Conservation (phyloP, 2,888 invertebrate genomes). For the Trilocha varians region DNA sequence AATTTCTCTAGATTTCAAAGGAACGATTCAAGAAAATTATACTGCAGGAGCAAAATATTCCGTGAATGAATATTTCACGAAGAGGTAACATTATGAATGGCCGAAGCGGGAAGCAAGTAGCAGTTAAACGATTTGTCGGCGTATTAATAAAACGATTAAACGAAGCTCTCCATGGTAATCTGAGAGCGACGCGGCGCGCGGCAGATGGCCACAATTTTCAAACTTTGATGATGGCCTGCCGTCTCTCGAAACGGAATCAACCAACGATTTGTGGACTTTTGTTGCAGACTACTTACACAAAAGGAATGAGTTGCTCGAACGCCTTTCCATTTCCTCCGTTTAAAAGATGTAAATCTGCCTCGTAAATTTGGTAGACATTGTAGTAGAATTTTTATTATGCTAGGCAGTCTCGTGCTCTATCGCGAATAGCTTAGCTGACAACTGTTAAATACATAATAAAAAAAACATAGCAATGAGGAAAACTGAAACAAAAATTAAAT, state of each 20-base stretch:
- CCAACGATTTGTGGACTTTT: slow-evolving; percentile 56
- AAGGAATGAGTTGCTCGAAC: slow-evolving; percentile 35
- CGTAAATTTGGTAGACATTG: slow-evolving; percentile 5
- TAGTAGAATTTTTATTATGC: too few relatives aligned
- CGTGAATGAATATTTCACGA: slow-evolving; percentile 6
- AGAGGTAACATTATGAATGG: slow-evolving; percentile 16
- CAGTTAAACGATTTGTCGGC: slow-evolving; percentile 69
- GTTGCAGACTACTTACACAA: slow-evolving; percentile 44
- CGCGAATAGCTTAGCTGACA: too few relatives aligned
- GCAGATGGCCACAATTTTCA: slow-evolving; percentile 68
- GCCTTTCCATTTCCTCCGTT: slow-evolving; percentile 25
- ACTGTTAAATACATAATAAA: too few relatives aligned
- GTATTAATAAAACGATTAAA: slow-evolving; percentile 74
- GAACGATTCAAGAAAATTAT: not conserved
- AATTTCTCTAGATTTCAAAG: not conserved
- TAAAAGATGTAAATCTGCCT: slow-evolving; percentile 12
- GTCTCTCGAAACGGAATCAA: slow-evolving; percentile 45
- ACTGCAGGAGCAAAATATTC: not conserved
- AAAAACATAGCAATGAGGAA: too few relatives aligned
- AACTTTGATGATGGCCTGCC: slow-evolving; percentile 66
- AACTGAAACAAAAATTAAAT: too few relatives aligned
- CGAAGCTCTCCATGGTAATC: slow-evolving; percentile 68
- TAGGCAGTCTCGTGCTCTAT: too few relatives aligned
- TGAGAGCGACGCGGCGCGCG: slow-evolving; percentile 59
- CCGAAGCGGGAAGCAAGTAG: slow-evolving; percentile 41